Evolutionary conservation across 1,140 invertebrate species (phyloP).

Genomic region (Philaenus spumarius): DNA sequence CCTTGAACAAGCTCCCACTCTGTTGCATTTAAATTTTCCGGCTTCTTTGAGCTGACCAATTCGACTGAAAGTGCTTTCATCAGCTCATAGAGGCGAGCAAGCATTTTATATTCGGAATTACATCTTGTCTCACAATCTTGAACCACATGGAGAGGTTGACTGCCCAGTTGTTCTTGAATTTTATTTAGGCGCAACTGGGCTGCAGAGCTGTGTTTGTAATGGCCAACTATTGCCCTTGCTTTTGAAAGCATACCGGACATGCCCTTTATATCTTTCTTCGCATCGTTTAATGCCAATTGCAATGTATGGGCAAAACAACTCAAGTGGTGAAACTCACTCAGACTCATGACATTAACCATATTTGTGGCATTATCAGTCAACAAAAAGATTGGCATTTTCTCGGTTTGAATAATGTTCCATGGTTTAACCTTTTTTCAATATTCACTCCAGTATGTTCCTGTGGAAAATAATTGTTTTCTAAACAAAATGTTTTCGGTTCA

Average conservation of each 20-base stretch:
- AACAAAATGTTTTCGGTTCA: too few relatives aligned
- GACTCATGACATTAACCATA: constrained; percentile 17
- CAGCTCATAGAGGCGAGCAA: constrained; percentile 9
- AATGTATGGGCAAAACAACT: constrained; percentile 24
- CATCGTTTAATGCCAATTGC: constrained; percentile 16
- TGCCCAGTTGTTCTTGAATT: constrained; percentile 3
- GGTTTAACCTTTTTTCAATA: too few relatives aligned
- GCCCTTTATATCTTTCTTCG: constrained; percentile 12
- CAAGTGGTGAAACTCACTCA: constrained; percentile 19
- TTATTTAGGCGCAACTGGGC: not conserved
- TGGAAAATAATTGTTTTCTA: too few relatives aligned
- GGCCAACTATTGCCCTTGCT: constrained; percentile 12
- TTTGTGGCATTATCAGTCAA: constrained; percentile 28
- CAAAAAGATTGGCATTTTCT: constrained; percentile 17
- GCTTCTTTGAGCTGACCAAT: not conserved
- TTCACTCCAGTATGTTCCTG: too few relatives aligned
- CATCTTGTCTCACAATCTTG: constrained; percentile 9
- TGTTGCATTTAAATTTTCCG: not conserved
- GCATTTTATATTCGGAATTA: constrained; percentile 8
- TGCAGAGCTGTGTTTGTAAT: constrained; percentile 8
- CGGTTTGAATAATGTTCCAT: constrained; percentile 27
- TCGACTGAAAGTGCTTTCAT: not conserved
- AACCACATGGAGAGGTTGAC: not conserved
- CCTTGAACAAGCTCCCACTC: not conserved
- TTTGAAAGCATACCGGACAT: not conserved